phyloP scores from a whole-genome alignment of 2,113 vertebrate genomes.

The Sceloporus tristichus region DNA sequence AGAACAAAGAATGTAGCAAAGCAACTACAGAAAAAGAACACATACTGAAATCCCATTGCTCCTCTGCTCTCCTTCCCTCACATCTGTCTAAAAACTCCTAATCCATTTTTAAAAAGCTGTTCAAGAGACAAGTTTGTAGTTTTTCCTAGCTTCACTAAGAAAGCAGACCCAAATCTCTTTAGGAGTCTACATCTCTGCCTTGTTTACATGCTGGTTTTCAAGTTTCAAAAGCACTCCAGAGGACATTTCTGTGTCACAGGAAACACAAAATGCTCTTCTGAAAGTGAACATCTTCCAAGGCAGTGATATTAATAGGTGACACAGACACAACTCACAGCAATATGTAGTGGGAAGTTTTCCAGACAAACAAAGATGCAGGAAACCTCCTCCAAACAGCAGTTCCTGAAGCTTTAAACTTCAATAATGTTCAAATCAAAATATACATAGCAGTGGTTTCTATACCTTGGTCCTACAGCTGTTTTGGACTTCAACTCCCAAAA shows the following conservation, averaged over 20 bases:
- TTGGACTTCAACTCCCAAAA: too few relatives aligned
- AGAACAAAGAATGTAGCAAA: conserved; percentile 24
- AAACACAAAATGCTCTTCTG: neutral
- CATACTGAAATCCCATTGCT: conserved; percentile 48
- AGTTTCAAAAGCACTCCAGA: neutral
- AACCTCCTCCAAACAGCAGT: neutral
- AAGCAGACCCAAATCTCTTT: conserved; percentile 1
- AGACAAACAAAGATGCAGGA: neutral
- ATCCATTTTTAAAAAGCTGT: neutral
- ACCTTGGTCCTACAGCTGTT: too few relatives aligned
- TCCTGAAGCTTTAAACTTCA: neutral
- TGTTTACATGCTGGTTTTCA: neutral
- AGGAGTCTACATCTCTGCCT: conserved; percentile 40
- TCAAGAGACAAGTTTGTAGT: conserved; percentile 3
- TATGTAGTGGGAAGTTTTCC: too few relatives aligned
- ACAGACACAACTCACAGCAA: neutral
- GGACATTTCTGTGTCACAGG: neutral
- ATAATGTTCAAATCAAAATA: neutral
- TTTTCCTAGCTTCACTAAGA: neutral
- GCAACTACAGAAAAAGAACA: conserved; percentile 28
- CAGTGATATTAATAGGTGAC: neutral
- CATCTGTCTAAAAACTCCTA: conserved; percentile 33
- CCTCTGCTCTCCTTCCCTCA: neutral
- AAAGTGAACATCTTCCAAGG: neutral
- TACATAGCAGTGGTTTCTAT: too few relatives aligned